These are phyloP conservation scores for Ailurus styani DNA, from an alignment of 2,113 vertebrate species.

Conservation along the genomic window DNA sequence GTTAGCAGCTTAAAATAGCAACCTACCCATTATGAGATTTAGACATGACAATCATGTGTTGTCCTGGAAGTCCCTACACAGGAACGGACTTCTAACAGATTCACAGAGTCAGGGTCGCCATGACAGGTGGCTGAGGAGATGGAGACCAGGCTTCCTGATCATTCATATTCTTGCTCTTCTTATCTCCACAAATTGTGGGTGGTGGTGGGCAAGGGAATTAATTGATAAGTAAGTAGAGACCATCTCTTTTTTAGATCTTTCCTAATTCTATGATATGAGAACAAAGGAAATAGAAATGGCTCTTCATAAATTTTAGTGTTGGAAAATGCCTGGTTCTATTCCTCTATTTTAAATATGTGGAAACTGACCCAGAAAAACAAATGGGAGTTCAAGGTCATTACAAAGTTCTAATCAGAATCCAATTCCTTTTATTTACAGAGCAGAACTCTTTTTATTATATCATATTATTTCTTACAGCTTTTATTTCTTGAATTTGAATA, in stretches of 20 bases:
- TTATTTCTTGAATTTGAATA: neutral
- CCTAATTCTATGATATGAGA: neutral
- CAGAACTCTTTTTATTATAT: neutral
- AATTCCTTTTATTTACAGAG: neutral
- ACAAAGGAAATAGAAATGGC: neutral
- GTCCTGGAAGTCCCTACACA: neutral
- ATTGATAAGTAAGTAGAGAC: neutral
- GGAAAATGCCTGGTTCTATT: neutral
- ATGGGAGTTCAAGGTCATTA: neutral
- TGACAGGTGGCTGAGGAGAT: neutral
- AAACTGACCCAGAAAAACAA: neutral
- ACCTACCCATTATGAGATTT: slow-evolving; percentile 21
- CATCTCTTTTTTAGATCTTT: neutral
- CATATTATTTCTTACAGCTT: neutral
- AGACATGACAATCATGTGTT: neutral
- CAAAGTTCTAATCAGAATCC: neutral
- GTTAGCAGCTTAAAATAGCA: neutral
- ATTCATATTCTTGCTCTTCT: neutral
- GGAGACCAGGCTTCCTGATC: neutral
- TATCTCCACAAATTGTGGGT: neutral
- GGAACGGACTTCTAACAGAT: neutral
- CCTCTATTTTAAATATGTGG: neutral
- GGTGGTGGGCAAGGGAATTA: neutral
- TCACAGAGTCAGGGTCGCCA: neutral
- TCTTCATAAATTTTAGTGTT: neutral